Evolutionary conservation across 1,140 invertebrate species (phyloP).

Genomic region (Lanistes nyassanus): DNA sequence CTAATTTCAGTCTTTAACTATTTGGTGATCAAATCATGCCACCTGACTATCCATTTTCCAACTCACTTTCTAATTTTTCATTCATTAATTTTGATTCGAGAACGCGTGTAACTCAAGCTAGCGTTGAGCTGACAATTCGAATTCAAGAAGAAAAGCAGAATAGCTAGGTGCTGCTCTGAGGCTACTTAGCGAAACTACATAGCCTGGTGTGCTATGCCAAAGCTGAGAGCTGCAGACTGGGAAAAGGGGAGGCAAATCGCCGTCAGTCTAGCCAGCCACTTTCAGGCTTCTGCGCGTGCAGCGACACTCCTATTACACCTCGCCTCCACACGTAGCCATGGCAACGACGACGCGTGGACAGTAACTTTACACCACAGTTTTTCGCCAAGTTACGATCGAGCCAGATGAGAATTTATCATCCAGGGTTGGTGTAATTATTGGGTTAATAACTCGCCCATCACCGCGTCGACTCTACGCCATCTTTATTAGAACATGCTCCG

Average conservation of each 20-base stretch:
- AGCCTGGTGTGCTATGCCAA: no score
- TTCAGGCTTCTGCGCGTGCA: slow-evolving; percentile 14
- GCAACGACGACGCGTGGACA: slow-evolving; percentile 6
- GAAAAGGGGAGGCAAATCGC: neutral
- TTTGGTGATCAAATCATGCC: no score
- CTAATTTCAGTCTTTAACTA: no score
- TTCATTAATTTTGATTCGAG: no score
- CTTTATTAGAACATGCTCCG: slow-evolving; percentile 11
- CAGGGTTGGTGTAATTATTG: slow-evolving; percentile 30
- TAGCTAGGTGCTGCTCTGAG: no score
- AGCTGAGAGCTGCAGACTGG: no score
- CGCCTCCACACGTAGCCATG: slow-evolving; percentile 14
- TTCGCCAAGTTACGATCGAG: neutral
- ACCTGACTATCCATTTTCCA: no score
- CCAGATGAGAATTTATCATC: slow-evolving; percentile 26
- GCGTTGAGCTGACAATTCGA: no score
- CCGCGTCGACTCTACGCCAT: slow-evolving; percentile 4
- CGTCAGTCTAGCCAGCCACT: slow-evolving; percentile 14
- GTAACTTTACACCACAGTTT: slow-evolving; percentile 4
- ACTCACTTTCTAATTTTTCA: no score
- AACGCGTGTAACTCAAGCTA: no score
- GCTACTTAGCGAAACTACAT: no score
- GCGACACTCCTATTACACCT: slow-evolving; percentile 31
- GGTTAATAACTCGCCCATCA: slow-evolving; percentile 23
- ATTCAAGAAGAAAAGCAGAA: no score